Percentiles rank a stretch among this genome's conserved stretches.
Conservation (phyloP, 2,888 invertebrate species). For the Melanophora roralis region DNA sequence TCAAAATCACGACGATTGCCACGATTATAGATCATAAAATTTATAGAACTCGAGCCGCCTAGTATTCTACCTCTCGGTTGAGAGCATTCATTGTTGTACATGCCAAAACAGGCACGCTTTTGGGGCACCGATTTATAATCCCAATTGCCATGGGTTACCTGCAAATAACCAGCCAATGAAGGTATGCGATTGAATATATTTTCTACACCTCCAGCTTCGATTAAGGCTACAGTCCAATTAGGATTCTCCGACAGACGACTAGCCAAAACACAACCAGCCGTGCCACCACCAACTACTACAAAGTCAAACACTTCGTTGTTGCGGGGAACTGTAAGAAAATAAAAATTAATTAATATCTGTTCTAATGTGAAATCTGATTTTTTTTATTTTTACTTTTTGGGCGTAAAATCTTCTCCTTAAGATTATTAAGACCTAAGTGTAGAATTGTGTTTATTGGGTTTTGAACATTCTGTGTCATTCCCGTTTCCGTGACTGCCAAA, state of each 20-base stretch:
- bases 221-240: constrained; percentile 75
- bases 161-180: constrained; percentile 61
- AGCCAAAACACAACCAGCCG: constrained; percentile 80
- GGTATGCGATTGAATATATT: constrained; percentile 68
- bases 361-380: not conserved
- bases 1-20: constrained; percentile 85
- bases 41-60: constrained; percentile 79
- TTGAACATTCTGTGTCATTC: not conserved
- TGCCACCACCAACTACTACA: constrained; percentile 88
- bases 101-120: constrained; percentile 79
- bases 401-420: constrained; percentile 37
- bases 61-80: constrained; percentile 80
- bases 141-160: constrained; percentile 80
- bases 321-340: constrained; percentile 22
- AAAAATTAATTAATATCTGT: not conserved
- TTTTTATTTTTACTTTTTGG: constrained; percentile 27
- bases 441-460: not conserved
- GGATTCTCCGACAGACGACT: constrained; percentile 69
- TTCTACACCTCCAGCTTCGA: constrained; percentile 77
- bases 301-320: constrained; percentile 83
- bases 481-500: not conserved
- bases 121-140: constrained; percentile 82
- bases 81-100: constrained; percentile 70
- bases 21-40: constrained; percentile 83
- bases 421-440: constrained; percentile 53